Evolutionary conservation across 2,888 invertebrate genomes (phyloP), one percentile per base, ranked within the genome.

Genomic region (Stegophylla sp.): DNA sequence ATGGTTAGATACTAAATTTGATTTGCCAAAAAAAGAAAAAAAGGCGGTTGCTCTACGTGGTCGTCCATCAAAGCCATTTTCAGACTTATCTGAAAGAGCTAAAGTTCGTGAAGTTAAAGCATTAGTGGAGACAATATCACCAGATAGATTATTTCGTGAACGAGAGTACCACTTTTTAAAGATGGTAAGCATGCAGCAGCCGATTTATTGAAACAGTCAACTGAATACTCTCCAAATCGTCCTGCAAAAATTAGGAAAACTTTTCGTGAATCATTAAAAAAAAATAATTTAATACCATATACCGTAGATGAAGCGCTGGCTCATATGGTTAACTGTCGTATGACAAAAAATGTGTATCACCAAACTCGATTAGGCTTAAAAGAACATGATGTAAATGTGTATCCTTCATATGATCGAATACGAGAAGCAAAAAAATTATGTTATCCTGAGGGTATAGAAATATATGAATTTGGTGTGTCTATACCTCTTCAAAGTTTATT

Each of bases 331-430:
- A 45, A 67, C 17, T 48, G 48, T 48, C 67, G 48, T 26, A 67
- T 48, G 45, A 48, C 45, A 67, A 67, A 67, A 67, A 67, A 48
- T 48, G 67, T 67, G 2, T 67, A 67, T 67, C 45, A 48, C 17
- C 26, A 34, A 34, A 34, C 34, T 20, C 48, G 45, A 67, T 67
- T 67, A 48, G 67, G 67, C 7, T 45, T 48, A 48, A 67, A 48
- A 67, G 26, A 45, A 9, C 67, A 48, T 45, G 26, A 48, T 1
- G 26, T 13, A 13, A 48, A 48, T 67, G 17, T 48, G 17, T 48
- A 67, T 67, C 67, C 48, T 67, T 67, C 67, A 67, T 48, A 64
- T 64, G 67, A 67, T 67, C 48, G 67, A 67, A 48, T 67, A 48
- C 3, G 48, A 17, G 17, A 67, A 67, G 67, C 26, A 26, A 67